Base-by-base conservation (phyloP, 2,888 invertebrate species). In the Ligdia adustata region DNA sequence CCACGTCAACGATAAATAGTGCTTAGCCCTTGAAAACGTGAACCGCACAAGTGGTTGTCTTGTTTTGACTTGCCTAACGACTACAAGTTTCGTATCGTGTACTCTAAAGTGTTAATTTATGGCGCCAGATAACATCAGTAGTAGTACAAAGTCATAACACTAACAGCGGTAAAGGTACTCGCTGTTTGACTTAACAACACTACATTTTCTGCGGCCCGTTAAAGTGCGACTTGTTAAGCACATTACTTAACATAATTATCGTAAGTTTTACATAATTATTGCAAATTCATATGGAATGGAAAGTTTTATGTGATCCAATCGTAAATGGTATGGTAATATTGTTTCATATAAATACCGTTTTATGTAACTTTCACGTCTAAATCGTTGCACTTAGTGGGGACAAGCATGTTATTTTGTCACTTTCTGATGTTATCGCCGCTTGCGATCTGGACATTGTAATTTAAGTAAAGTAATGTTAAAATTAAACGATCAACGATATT, bases 241-340 rank as follows among this genome's bases (percentile, higher is more conserved):
- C 55, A 60, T 60, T 63, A 64, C 61, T 67, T 66, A 59, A 65
- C 64, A 47, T 51, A 45, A 51, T 55, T 48, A 44, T 50, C 51
- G 53, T 60, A 54, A 34, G 62, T 60, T 76, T 75, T 68, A 66
- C 75, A 77, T 79, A 74, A 78, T 78, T 69, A 70, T 70, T 72
- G 73, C 70, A 72, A 66, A 49, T 38, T 38, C 38, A 42, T 24
- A 42, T 42, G 28, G 26, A 48, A 43, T 28, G 33, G 48, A 49
- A 43, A 49, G 45, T 50, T 50, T 45, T 37, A 50, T 50, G 44
- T 41, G 35, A 28, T 40, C 50, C 15, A 50, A 45, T 40, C 44
- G 40, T 45, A 50, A 50, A 40, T 9, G 37, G 43, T 50, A 50
- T 41, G 41, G 32, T 45, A 50, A 50, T 45, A 45, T 45, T 50